phyloP scores from a whole-genome alignment of 2,113 vertebrate genomes.

The Camelus dromedarius region DNA sequence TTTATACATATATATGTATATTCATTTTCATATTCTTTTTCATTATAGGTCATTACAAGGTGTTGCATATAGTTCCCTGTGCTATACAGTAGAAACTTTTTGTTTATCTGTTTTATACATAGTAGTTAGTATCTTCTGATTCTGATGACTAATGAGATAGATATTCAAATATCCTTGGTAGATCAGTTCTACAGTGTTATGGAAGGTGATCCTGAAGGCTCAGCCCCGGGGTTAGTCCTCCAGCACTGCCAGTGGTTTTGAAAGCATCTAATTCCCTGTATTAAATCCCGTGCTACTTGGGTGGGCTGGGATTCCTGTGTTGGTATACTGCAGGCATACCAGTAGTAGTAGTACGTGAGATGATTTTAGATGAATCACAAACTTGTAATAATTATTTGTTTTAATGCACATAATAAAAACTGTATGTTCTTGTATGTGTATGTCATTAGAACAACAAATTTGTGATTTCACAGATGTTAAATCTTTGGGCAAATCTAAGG shows the following conservation, averaged over 20 bases:
- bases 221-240: not conserved
- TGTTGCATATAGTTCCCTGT: too few species aligned
- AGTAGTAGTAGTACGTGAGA: not conserved
- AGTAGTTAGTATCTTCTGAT: not conserved
- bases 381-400: not conserved
- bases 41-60: too few species aligned
- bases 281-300: not conserved
- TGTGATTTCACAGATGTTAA: slow-evolving; percentile 10
- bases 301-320: not conserved
- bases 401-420: not conserved
- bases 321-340: not conserved
- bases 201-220: not conserved
- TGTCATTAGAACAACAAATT: not conserved
- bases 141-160: not conserved
- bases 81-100: too few species aligned
- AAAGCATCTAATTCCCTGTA: not conserved
- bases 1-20: too few species aligned
- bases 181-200: not conserved
- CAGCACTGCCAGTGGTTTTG: not conserved
- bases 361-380: slow-evolving; percentile 42
- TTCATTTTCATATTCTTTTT: too few species aligned
- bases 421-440: not conserved
- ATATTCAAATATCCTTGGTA: not conserved
- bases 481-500: slow-evolving; percentile 9
- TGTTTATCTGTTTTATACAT: too few species aligned